These are phyloP conservation scores for Nothoprocta perdicaria DNA, from an alignment of 2,113 vertebrate species.

Conservation along the genomic window DNA sequence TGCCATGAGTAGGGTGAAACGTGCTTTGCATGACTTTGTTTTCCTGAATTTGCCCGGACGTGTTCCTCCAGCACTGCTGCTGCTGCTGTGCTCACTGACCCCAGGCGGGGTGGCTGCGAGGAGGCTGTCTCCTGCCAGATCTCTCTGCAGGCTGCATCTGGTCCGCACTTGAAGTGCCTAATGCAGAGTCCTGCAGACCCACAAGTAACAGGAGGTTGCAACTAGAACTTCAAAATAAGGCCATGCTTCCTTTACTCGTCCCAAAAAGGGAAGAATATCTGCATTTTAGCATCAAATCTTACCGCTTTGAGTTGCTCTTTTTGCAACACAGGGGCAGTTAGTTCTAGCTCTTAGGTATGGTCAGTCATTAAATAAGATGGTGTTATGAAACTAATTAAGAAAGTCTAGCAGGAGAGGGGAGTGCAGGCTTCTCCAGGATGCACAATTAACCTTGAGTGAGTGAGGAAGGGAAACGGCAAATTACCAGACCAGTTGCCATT, in stretches of 20 bases:
- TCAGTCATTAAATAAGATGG: constrained; percentile 52
- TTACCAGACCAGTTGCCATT: constrained; percentile 13
- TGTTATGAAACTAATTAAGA: constrained; percentile 61
- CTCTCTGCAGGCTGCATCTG: too few relatives aligned
- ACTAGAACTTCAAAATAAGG: background rate
- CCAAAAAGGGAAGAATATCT: background rate
- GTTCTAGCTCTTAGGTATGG: background rate
- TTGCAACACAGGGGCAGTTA: background rate
- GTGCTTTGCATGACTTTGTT: background rate
- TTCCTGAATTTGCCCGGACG: background rate
- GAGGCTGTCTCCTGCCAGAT: background rate
- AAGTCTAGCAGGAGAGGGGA: constrained; percentile 50
- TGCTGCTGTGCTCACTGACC: accelerated
- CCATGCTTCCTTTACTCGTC: background rate
- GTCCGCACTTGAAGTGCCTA: background rate
- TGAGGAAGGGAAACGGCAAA: constrained; percentile 49
- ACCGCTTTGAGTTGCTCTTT: background rate
- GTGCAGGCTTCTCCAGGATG: constrained; percentile 34
- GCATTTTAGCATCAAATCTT: background rate
- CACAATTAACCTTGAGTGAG: constrained; percentile 61
- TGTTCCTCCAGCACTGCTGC: accelerated
- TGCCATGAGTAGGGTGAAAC: background rate
- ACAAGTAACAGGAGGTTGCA: background rate
- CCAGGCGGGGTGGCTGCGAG: accelerated
- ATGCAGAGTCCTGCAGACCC: background rate